Evolutionary conservation across 2,888 invertebrate genomes (phyloP), one percentile per base, ranked within the genome.

Genomic region (Leptinotarsa tumamoca): DNA sequence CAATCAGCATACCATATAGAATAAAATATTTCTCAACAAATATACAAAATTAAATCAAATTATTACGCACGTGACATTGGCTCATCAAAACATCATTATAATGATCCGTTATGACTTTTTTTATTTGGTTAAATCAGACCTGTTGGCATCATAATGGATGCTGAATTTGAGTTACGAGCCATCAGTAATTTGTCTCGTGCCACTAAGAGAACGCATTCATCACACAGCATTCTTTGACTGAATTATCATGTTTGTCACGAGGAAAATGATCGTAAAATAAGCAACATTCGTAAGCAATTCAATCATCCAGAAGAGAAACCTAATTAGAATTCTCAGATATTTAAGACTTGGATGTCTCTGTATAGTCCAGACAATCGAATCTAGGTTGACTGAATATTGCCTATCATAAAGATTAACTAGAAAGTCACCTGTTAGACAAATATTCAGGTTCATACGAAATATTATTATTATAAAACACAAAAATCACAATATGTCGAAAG

Each of bases 291-390:
- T 71, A 71, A 72, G 73, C 61, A 67, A 77, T 77, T 75, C 74
- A 74, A 74, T 74, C 77, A 76, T 79, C 73, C 74, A 77, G 63
- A 79, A 79, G 68, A 73, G 67, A 75, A 75, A 61, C 73, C 74
- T 79, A 79, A 76, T 79, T 76, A 76, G 63, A 51, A 58, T 70
- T 58, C 43, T 58, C 43, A 70, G 54, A 49, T 70, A 15, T 58
- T n/a, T 33, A 51, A 17, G 68, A n/a, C 50, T 17, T 23, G 5
- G 49, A 70, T 15, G 17, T 56, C 18, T n/a, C 3, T 4, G 0
- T 27, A 70, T 58, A 70, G 58, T 58, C 69, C 58, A 21, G 58
- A 14, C 27, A 70, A 17, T 58, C 43, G 2, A 13, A 3, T 15
- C 49, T 18, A 70, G 56, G 21, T 18, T 21, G 10, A 33, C 33